phyloP scores from a whole-genome alignment of 2,113 vertebrate genomes.

The Perca fluviatilis region DNA sequence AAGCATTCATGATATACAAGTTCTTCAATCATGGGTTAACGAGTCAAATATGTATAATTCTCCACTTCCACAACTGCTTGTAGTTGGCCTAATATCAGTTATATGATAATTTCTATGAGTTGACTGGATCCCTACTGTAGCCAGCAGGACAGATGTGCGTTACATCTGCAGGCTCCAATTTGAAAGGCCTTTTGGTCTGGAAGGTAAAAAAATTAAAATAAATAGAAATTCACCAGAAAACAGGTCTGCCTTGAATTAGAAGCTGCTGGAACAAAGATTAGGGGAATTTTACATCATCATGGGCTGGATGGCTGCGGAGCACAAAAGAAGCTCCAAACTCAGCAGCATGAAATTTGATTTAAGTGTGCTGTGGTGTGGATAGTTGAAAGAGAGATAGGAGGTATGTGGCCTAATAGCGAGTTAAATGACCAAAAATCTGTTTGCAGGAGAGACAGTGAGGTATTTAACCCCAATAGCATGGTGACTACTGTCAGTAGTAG shows the following conservation, averaged over 20 bases:
- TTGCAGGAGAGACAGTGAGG: background rate
- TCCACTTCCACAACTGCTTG: background rate
- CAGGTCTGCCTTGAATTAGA: slow-evolving; percentile 53
- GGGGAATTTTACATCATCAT: slow-evolving; percentile 28
- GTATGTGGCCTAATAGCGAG: background rate
- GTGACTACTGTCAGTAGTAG: background rate
- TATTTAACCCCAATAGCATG: background rate
- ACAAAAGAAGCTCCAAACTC: slow-evolving; percentile 18
- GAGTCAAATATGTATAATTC: background rate
- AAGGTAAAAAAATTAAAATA: background rate
- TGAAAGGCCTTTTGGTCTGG: slow-evolving; percentile 1
- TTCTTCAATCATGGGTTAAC: background rate
- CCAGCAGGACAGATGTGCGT: background rate
- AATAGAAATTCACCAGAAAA: slow-evolving; percentile 2
- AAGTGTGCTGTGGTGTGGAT: background rate
- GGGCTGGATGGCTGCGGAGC: background rate
- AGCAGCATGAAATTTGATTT: background rate
- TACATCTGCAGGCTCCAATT: slow-evolving; percentile 4
- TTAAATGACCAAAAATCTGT: background rate
- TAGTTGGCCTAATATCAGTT: background rate
- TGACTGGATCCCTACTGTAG: background rate
- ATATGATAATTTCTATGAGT: background rate
- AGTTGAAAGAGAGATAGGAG: background rate
- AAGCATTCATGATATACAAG: background rate
- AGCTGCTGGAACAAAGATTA: slow-evolving; percentile 44